Evolutionary conservation across 2,113 vertebrate species (phyloP), one percentile per base, ranked within the genome.

Genomic region (Equus przewalskii): DNA sequence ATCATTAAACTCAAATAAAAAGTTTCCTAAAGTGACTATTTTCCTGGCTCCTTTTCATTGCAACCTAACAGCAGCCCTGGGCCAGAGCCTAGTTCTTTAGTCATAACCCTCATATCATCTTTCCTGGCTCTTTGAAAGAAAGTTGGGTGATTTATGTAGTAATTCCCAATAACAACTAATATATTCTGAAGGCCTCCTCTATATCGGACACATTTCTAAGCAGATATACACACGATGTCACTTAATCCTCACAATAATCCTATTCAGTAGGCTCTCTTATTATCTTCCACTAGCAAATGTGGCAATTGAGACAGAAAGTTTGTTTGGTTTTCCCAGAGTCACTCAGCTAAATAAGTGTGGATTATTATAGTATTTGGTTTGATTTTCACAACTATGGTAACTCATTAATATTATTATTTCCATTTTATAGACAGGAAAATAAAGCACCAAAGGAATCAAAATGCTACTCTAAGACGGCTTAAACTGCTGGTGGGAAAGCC

Each of bases 401-500:
- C 36, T 54, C 44, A 69, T 70, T 93, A n/a, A 33, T 89, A 86
- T 78, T 62, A 85, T 86, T 62, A 89, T 56, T 95, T 87, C 22
- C 2, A 76, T 46, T 93, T 85, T 70, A 36, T 19, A 30, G 28
- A 89, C 12, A 89, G 88, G 70, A 24, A 95, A 91, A 76, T 60
- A 81, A 65, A 89, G 41, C 15, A 51, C 11, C 5, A 84, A 46
- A 81, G 18, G 67, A 21, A 72, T 81, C 22, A 28, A 95, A 89
- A 93, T 14, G 12, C 3, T 69, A 12, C 4, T 69, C 12, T 54
- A 60, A 91, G 4, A 46, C 82, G 44, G 28, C n/a, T 94, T 78
- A 30, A 54, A 79, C 7, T 28, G 36, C 36, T 78, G 36, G 7
- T 72, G 8, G 30, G 62, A 8, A 79, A 30, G 19, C 24, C 84